phyloP scores from a whole-genome alignment of 2,888 invertebrate genomes.

The Rosalia funebris region DNA sequence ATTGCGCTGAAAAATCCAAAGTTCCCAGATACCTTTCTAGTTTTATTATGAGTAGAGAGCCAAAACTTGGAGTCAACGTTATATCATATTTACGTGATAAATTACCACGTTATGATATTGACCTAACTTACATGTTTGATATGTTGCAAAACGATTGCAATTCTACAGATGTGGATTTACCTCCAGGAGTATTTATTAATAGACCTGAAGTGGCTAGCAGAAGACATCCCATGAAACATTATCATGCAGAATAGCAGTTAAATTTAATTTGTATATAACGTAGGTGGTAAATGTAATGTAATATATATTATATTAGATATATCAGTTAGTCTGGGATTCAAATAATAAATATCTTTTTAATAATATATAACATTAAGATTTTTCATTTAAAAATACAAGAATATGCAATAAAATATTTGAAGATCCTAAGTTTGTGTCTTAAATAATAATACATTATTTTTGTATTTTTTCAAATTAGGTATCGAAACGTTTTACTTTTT shows the following conservation, averaged over 20 bases:
- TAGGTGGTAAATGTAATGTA: too few species aligned
- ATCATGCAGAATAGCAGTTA: constrained; percentile 53
- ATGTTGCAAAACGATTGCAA: constrained; percentile 80
- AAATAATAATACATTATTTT: too few species aligned
- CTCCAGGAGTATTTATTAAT: constrained; percentile 54
- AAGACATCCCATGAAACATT: constrained; percentile 65
- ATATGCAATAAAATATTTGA: too few species aligned
- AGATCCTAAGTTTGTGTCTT: too few species aligned
- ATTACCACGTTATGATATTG: constrained; percentile 83
- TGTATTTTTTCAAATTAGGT: too few species aligned
- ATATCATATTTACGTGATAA: constrained; percentile 82
- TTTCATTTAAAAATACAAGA: too few species aligned
- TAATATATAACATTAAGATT: too few species aligned
- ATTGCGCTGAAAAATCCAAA: constrained; percentile 85
- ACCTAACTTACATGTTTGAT: constrained; percentile 83
- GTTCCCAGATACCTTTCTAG: constrained; percentile 85
- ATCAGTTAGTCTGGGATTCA: too few species aligned
- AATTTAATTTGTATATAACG: too few species aligned
- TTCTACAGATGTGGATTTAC: constrained; percentile 59
- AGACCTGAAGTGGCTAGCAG: constrained; percentile 51
- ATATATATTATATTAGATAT: too few species aligned
- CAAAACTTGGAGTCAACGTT: constrained; percentile 72
- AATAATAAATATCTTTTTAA: too few species aligned
- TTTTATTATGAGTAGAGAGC: constrained; percentile 78
- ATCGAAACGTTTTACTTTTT: too few species aligned